phyloP scores from a whole-genome alignment of 2,113 vertebrate species.

The Epinephelus moara region DNA sequence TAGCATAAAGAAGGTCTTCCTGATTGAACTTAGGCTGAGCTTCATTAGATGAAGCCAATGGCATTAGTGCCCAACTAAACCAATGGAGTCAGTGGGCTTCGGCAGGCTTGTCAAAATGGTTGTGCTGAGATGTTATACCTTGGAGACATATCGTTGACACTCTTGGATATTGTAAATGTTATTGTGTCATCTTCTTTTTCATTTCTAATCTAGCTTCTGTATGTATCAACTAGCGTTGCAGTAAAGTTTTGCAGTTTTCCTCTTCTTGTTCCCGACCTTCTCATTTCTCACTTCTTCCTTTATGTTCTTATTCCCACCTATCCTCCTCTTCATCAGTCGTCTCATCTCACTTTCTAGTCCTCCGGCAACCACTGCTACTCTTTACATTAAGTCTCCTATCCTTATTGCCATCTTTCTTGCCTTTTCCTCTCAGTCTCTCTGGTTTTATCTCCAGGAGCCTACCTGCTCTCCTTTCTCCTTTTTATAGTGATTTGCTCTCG shows the following conservation, averaged over 20 bases:
- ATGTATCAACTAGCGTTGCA: neutral
- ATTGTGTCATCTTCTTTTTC: neutral
- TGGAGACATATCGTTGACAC: neutral
- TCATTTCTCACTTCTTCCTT: neutral
- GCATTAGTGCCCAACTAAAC: neutral
- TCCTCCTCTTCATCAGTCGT: neutral
- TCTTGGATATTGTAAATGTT: neutral
- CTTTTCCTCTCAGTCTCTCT: neutral
- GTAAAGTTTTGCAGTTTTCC: neutral
- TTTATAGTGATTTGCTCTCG: constrained; percentile 2
- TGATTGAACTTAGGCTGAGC: too few relatives aligned
- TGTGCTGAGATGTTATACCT: neutral
- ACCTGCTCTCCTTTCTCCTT: neutral
- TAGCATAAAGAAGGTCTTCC: too few relatives aligned
- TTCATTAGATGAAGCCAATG: neutral
- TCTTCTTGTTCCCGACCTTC: neutral
- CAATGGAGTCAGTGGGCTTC: neutral
- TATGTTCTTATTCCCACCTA: neutral
- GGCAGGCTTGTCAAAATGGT: neutral
- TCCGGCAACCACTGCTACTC: neutral
- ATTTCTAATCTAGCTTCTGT: neutral
- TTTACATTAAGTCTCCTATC: neutral
- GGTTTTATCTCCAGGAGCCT: constrained; percentile 1
- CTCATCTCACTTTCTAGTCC: neutral
- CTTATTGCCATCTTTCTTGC: neutral